Base-by-base conservation (phyloP, 2,113 vertebrate species). In the Phalacrocorax carbo region DNA sequence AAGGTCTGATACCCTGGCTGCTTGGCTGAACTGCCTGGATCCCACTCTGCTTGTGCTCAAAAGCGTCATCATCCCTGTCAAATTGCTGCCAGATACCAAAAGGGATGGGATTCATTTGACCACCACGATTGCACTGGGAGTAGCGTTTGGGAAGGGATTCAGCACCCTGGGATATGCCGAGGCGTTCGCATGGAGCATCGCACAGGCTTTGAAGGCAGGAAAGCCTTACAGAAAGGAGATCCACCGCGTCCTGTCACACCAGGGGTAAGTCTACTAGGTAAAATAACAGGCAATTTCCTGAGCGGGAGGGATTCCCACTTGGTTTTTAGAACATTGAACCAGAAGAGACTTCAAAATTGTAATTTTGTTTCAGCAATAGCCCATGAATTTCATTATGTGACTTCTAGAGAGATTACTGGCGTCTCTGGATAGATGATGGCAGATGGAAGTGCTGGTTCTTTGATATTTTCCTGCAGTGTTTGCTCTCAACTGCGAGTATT, bases 141-240 rank as follows among this genome's bases (percentile, higher is more conserved):
- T 1, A 13, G 22, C n/a, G 27, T 3, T 58, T 27, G 66, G 55
- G 36, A 36, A 19, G 16, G 15, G 38, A n/a, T 26, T 25, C 61
- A 20, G 23, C 49, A 49, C 23, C 44, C 21, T 7, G 44, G 62
- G 77, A 32, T 6, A 3, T 1, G 3, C 36, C 0, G 0, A 42
- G 34, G 40, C 29, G 54, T 40, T 64, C 0, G 2, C 60, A 15
- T 1, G 34, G 57, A 69, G 64, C 6, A 23, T 10, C 9, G 7
- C 23, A 5, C 9, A 14, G 27, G 13, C 58, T 40, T 10, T 15
- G 61, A 55, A 51, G 49, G 61, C 72, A 83, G 81, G 34, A 13
- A 78, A 40, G 12, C 29, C 36, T 40, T 29, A 3, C 17, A 19
- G 72, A 48, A 27, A 1, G 2, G n/a, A 60, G 19, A 12, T 23